Evolutionary conservation across 2,888 invertebrate genomes (phyloP), one percentile per base, ranked within the genome.

Genomic region (Tachina grossa): DNA sequence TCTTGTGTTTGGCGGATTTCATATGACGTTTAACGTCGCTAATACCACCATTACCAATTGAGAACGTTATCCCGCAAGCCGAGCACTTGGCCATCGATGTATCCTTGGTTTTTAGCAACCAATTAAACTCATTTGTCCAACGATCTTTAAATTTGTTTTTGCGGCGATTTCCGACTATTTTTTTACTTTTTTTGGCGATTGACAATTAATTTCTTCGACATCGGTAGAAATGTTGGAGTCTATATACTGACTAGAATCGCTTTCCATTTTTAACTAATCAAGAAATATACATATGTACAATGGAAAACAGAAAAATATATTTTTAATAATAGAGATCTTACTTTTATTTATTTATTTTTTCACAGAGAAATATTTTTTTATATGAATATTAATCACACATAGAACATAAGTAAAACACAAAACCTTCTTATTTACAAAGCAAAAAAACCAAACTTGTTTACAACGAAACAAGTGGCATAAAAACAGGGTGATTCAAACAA

Each of bases 261-360:
- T 22, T 22, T 22, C 55, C 22, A 55, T 55, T 19, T 55, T 55
- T 19, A 22, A 22, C 55, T 55, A 55, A 55, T 55, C 55, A 55
- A 55, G 55, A 55, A 55, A 55, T 22, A 55, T 55, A 55, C 55
- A 55, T 22, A 22, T 22, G 22, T 22, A 22, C 22, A 22, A 22
- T 55, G 9, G 22, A 55, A 22, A 55, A 22, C 9, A 55, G 22
- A 55, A 55, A 55, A 55, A 22, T 22, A 10, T 55, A 55, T 55
- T 55, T 55, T 55, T 19, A 22, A 55, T 55, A 55, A 19, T 55
- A 55, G 55, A 55, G 55, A 55, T 55, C 55, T 55, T 55, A 55
- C 55, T 4, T 55, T 22, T 49, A 49, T 6, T 49, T 49, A 14
- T 22, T 22, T 22, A 22, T 22, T 22, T 22, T 22, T 22, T 22